Percentiles rank a stretch among this genome's conserved stretches.
phyloP scores from a whole-genome alignment of 2,888 invertebrate species.

The Tupiocoris notatus region DNA sequence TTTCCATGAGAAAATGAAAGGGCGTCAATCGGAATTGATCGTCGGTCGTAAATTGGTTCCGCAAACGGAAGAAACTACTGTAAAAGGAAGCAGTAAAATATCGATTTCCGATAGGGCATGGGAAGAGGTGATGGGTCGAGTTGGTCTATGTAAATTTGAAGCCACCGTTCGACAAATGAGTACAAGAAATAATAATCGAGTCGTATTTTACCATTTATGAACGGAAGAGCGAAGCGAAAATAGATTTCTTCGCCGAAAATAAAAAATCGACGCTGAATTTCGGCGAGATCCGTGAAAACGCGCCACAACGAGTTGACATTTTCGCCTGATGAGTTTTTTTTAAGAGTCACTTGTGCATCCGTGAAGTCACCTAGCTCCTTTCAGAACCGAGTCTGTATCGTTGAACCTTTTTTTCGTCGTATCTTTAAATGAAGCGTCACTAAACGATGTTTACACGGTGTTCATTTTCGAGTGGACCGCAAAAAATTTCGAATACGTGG shows the following conservation, averaged over 20 bases:
- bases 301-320: no score
- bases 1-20: neutral
- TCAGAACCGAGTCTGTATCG: no score
- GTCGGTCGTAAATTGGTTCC: neutral
- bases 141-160: neutral
- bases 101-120: neutral
- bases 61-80: conserved; percentile 11
- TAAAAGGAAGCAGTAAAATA: conserved; percentile 15
- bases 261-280: no score
- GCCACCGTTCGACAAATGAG: no score
- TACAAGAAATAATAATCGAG: no score
- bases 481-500: neutral
- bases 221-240: no score
- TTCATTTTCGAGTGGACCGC: neutral
- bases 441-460: neutral
- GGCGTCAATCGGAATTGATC: conserved; percentile 11
- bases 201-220: no score
- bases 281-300: no score
- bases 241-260: no score
- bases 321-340: no score
- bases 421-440: neutral
- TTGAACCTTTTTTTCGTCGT: neutral
- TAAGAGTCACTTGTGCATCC: no score
- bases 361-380: no score
- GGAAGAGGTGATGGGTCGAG: neutral